phyloP scores from a whole-genome alignment of 2,888 invertebrate genomes.

The Siphlonurus alternatus region DNA sequence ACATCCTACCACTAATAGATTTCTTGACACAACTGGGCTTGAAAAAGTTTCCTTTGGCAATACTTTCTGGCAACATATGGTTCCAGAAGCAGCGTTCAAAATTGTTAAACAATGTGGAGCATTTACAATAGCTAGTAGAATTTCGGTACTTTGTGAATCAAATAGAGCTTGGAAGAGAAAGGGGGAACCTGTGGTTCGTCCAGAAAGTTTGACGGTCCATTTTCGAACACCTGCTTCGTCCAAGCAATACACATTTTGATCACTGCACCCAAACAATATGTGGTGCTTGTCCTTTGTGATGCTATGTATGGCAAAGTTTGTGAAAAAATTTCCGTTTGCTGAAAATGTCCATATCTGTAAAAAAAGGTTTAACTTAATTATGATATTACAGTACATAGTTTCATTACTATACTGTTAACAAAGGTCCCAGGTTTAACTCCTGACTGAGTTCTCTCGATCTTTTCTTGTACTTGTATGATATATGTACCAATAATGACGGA shows the following conservation, averaged over 20 bases:
- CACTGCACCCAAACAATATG: not conserved
- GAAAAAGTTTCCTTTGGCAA: not conserved
- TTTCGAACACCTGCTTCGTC: not conserved
- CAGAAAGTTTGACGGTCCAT: not conserved
- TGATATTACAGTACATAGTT: not conserved
- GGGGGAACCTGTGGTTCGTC: not conserved
- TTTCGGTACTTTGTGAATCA: not conserved
- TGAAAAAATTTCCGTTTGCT: not conserved
- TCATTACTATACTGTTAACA: no score
- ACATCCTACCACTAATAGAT: not conserved
- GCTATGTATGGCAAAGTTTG: not conserved
- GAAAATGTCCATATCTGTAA: not conserved
- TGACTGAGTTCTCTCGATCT: no score
- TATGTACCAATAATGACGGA: no score
- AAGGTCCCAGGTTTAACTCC: no score
- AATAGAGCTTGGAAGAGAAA: not conserved
- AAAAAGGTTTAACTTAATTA: not conserved
- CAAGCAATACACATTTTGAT: not conserved
- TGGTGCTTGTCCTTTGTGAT: no score
- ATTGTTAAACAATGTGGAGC: not conserved
- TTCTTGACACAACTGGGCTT: not conserved
- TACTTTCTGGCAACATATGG: not conserved
- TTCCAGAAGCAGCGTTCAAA: not conserved
- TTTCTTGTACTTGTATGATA: no score
- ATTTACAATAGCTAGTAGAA: not conserved